These are phyloP conservation scores for Tuta absoluta DNA, from an alignment of 2,888 invertebrate species.

Conservation along the genomic window DNA sequence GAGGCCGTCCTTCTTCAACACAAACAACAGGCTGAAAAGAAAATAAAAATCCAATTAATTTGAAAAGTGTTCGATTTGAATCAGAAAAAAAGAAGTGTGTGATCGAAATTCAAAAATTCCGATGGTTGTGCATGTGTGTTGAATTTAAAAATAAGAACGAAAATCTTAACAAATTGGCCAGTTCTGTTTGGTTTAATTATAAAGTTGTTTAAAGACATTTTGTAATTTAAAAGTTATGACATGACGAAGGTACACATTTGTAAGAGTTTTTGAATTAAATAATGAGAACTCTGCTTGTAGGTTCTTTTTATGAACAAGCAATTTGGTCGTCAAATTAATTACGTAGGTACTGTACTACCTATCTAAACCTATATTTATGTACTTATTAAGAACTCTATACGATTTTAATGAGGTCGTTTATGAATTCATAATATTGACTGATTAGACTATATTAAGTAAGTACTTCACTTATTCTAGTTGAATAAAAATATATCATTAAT, in stretches of 20 bases:
- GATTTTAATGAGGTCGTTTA: slow-evolving; percentile 8
- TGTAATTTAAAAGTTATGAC: not conserved
- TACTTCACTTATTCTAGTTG: not conserved
- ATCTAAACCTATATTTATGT: not conserved
- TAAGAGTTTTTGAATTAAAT: not conserved
- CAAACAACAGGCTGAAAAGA: slow-evolving; percentile 5
- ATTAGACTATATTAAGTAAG: not conserved
- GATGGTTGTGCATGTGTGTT: not conserved
- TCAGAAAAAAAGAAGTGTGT: not conserved
- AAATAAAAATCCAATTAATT: not conserved
- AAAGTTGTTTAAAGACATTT: not conserved
- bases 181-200: not conserved
- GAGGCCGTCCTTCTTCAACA: slow-evolving; percentile 29
- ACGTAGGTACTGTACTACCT: too few relatives aligned
- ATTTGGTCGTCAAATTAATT: too few relatives aligned
- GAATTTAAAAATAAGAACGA: not conserved
- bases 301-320: not conserved
- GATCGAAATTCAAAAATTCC: slow-evolving; percentile 13
- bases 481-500: not conserved
- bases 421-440: not conserved
- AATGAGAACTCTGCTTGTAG: slow-evolving; percentile 1
- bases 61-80: not conserved
- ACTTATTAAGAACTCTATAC: not conserved
- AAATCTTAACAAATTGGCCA: not conserved
- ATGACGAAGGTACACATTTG: slow-evolving; percentile 5